Conservation (phyloP, 2,888 invertebrate genomes). For the Chrysopilus asiliformis region DNA sequence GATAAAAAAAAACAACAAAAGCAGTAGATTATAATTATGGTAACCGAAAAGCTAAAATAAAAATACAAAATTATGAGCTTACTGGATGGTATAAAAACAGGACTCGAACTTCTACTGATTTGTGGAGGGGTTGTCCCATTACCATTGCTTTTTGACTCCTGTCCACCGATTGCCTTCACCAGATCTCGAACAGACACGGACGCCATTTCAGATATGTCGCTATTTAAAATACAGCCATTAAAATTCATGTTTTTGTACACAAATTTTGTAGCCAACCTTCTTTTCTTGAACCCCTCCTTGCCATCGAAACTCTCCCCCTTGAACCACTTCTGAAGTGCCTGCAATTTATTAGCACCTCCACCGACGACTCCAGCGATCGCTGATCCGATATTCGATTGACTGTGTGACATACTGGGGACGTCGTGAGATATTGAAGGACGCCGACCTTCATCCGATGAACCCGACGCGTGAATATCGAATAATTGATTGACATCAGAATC, state of each 20-base stretch:
- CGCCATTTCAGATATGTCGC: constrained; percentile 36
- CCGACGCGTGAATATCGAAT: constrained; percentile 7
- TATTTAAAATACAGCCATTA: constrained; percentile 13
- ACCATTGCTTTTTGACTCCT: constrained; percentile 61
- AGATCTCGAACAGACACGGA: constrained; percentile 52
- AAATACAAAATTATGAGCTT: constrained; percentile 19
- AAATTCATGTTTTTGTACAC: background rate
- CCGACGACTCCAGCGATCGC: constrained; percentile 36
- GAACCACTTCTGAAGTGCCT: constrained; percentile 36
- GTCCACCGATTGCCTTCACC: constrained; percentile 52
- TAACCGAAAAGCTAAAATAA: too few relatives aligned
- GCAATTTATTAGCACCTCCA: constrained; percentile 34
- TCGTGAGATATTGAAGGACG: constrained; percentile 5
- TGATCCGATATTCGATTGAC: constrained; percentile 29
- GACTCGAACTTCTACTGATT: constrained; percentile 44
- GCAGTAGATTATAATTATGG: too few relatives aligned
- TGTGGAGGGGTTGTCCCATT: constrained; percentile 59
- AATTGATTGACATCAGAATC: constrained; percentile 9
- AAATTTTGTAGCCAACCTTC: constrained; percentile 11
- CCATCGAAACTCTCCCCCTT: constrained; percentile 32
- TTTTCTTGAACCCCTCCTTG: constrained; percentile 16
- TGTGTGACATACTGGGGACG: constrained; percentile 13
- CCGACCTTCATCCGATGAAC: constrained; percentile 9
- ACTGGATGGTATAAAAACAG: constrained; percentile 45
- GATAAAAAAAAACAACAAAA: too few relatives aligned